Evolutionary conservation across 2,888 invertebrate genomes (phyloP).

Genomic region (Apodemia mormo): DNA sequence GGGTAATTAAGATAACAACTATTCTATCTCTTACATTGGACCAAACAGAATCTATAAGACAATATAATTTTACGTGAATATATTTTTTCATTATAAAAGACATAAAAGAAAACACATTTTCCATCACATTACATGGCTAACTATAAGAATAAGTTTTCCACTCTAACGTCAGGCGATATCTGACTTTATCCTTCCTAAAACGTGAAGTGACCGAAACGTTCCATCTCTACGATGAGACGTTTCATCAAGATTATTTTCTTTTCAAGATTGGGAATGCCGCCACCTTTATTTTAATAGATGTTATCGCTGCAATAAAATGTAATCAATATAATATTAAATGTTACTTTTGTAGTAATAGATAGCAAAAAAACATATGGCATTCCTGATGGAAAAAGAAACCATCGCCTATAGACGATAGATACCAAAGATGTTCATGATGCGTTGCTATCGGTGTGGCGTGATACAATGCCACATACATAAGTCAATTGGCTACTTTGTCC

Average conservation of each 20-base stretch:
- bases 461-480: too few species aligned
- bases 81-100: too few species aligned
- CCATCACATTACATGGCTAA: neutral
- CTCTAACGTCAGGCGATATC: constrained; percentile 31
- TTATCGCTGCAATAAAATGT: neutral
- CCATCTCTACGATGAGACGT: neutral
- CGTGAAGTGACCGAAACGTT: neutral
- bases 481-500: too few species aligned
- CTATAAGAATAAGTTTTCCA: neutral
- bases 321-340: neutral
- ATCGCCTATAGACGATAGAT: too few species aligned
- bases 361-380: too few species aligned
- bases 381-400: too few species aligned
- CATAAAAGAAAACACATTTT: neutral
- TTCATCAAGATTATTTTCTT: neutral
- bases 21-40: too few species aligned
- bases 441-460: too few species aligned
- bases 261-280: neutral
- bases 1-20: too few species aligned
- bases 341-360: neutral
- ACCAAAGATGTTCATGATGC: too few species aligned
- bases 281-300: neutral
- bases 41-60: too few species aligned
- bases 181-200: neutral
- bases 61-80: too few species aligned